Evolutionary conservation across 2,797 vertebrate species (phyloP), one percentile per base, ranked within the genome.

Genomic region (Hypotaenidia philippensis): DNA sequence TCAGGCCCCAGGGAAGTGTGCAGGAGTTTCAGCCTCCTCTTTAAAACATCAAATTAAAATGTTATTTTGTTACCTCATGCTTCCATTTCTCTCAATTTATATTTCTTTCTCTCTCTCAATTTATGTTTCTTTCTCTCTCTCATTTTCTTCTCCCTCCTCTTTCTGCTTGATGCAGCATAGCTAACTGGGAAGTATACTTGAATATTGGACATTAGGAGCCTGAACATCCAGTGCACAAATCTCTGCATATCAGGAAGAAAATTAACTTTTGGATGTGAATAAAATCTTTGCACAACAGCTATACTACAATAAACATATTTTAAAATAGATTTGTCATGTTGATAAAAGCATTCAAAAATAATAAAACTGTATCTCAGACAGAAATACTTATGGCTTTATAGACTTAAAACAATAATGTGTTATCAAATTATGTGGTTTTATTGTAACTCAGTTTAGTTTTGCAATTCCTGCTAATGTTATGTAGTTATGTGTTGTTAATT

Each of bases 401-500:
- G 23, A 61, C 18, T 63, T 66, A 36, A 87, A 3, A 1, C 44
- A 70, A 50, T 49, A 57, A 3, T 69, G 40, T 26, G 79, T 12
- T 72, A 53, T 53, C 40, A 55, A 65, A 23, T 38, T 78, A 38
- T 41, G 9, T 83, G 57, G 7, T 64, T 83, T 69, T 87, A 44
- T 34, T 83, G 56, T 29, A 25, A 74, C 16, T 87, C 32, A 21
- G 40, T 64, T 84, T 40, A 74, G 68, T 85, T 90, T 89, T 87
- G 49, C 47, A 74, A 12, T 71, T 84, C 68, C 31, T 79, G 57
- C 44, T 94, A 93, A 94, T 85, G 69, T 29, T 83, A 23, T 56
- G 10, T 75, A 77, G 88, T 77, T 94, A 77, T 84, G 53, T 89
- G 60, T 27, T 89, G 90, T 60, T 96, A 80, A 91, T 93, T 92